These are phyloP conservation scores for Tamandua tetradactyla DNA, from an alignment of 2,797 vertebrate genomes.

Conservation along the genomic window DNA sequence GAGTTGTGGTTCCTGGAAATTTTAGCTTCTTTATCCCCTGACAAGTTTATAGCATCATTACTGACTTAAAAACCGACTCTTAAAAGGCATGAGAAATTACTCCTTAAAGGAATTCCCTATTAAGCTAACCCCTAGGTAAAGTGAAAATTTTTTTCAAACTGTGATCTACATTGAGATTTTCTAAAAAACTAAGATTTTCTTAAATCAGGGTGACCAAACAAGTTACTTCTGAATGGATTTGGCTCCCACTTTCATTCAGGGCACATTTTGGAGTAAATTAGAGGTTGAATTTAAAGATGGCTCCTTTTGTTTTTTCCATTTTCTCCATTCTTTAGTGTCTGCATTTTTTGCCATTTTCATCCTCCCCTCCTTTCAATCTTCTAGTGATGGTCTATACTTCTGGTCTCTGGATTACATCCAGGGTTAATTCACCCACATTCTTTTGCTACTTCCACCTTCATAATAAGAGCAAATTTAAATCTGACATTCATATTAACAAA, in stretches of 20 bases:
- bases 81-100: background rate
- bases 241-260: background rate
- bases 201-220: background rate
- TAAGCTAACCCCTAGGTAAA: background rate
- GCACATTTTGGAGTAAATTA: background rate
- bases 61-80: background rate
- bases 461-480: background rate
- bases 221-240: background rate
- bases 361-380: background rate
- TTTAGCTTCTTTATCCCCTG: background rate
- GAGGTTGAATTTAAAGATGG: background rate
- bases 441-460: background rate
- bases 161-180: background rate
- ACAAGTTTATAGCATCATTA: background rate
- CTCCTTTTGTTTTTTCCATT: background rate
- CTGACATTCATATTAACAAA: background rate
- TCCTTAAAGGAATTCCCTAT: background rate
- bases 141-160: background rate
- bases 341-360: background rate
- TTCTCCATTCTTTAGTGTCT: background rate
- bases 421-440: background rate
- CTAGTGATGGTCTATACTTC: background rate
- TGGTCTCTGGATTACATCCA: background rate
- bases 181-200: background rate
- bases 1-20: background rate